Conservation (phyloP, 2,113 vertebrate species). For the Donacobius atricapilla region DNA sequence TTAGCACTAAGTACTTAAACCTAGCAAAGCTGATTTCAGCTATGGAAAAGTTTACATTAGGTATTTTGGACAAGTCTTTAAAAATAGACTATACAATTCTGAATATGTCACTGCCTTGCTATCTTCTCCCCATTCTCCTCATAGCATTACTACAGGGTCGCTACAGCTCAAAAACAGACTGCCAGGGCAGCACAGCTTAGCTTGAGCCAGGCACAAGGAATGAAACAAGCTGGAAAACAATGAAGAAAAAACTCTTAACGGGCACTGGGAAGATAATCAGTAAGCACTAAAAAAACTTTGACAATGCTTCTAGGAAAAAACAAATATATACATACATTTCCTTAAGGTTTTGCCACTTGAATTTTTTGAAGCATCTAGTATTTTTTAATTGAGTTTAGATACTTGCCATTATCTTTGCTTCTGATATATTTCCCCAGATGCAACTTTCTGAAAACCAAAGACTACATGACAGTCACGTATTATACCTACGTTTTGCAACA, state of each 20-base stretch:
- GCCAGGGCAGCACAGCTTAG: not conserved
- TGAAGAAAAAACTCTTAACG: not conserved
- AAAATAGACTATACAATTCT: not conserved
- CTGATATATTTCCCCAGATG: not conserved
- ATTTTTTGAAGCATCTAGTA: not conserved
- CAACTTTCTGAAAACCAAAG: not conserved
- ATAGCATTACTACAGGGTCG: not conserved
- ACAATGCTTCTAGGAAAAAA: not conserved
- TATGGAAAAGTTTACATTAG: not conserved
- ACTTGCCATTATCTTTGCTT: not conserved
- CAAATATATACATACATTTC: not conserved
- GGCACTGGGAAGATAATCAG: not conserved
- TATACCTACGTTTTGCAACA: not conserved
- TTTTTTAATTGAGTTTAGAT: not conserved
- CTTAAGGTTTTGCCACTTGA: not conserved
- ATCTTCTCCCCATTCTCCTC: not conserved
- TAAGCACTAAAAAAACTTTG: not conserved
- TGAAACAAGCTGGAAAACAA: not conserved
- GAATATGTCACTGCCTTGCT: not conserved
- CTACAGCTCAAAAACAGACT: not conserved
- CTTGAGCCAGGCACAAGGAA: not conserved
- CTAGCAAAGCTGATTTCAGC: not conserved
- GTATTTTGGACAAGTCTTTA: not conserved
- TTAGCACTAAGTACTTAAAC: not conserved
- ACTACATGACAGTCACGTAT: not conserved